Base-by-base conservation (phyloP, 2,888 invertebrate species). In the Halictus ligatus region DNA sequence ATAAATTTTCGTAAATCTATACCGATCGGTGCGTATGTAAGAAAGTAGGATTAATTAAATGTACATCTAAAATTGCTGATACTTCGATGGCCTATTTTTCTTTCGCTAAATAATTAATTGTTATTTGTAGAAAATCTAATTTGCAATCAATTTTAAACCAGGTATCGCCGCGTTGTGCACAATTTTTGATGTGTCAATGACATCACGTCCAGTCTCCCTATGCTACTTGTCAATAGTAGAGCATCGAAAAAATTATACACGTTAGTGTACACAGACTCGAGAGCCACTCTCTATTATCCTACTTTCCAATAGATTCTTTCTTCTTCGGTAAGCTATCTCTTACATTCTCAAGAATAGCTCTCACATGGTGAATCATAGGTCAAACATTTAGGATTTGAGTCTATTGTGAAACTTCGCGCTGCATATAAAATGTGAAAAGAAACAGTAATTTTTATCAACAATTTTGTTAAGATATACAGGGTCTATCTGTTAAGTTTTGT, bases 281-380 rank as follows among this genome's bases (percentile, higher is more conserved):
- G 64, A 64, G 64, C 64, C 64, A 64, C 64, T 64, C 64, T 64
- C 64, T 64, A 64, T 64, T 64, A 29, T 64, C 64, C 64, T 64
- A 64, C 64, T 64, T 64, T 64, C 64, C 64, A 64, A 64, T 64
- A 64, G 64, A 64, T 64, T 64, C 64, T 29, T 29, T 29, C 29
- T 64, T 29, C 29, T 29, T 29, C 25, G 3, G 64, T 64, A 64
- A 29, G 29, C 64, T 64, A 64, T 64, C 64, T 29, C 64, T 64
- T 64, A 15, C 25, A 15, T 64, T 64, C 64, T 64, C 64, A 64
- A 64, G 64, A 64, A 29, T 64, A 29, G 64, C 64, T 64, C 64
- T 64, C 64, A 29, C 64, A 29, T 64, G 25, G 29, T 29, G 64
- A 64, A 29, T 29, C 64, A 64, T 15, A 29, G 64, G 64, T 64